Conservation (phyloP, 2,797 vertebrate genomes). For the Anguilla pacifica region DNA sequence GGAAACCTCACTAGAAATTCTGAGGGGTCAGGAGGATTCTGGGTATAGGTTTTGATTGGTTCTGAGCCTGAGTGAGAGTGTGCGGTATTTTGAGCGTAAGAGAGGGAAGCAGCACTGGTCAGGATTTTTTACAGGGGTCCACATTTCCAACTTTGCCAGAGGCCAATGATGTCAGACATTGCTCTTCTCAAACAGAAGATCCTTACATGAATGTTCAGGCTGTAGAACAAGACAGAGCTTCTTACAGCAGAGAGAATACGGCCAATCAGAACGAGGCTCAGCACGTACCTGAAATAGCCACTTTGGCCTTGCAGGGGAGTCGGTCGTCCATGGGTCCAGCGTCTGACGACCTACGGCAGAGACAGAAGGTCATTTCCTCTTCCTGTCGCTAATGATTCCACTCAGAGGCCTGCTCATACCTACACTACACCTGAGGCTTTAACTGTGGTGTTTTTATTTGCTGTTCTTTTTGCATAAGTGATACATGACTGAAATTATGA, state of each 20-base stretch:
- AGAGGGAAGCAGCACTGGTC: not conserved
- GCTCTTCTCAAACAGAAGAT: not conserved
- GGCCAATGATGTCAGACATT: not conserved
- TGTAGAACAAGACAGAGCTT: not conserved
- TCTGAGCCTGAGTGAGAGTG: not conserved
- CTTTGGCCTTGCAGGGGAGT: conserved; percentile 85
- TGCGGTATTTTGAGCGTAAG: not conserved
- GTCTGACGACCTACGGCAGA: conserved; percentile 79
- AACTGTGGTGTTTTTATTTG: not conserved
- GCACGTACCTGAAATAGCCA: conserved; percentile 86
- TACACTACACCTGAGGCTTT: not conserved
- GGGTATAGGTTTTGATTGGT: not conserved
- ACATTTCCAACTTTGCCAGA: not conserved
- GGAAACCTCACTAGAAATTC: conserved; percentile 15
- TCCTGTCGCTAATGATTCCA: not conserved
- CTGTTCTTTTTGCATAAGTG: not conserved
- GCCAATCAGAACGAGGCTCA: not conserved
- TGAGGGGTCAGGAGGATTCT: not conserved
- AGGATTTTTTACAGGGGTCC: not conserved
- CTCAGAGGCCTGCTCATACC: not conserved
- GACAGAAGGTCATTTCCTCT: not conserved
- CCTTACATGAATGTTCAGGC: not conserved
- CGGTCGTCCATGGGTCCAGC: conserved; percentile 74
- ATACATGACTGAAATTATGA: not conserved
- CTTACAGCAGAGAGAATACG: not conserved